A percentile compares a stretch with the other conserved stretches of the same genome.
These are phyloP conservation scores for Poeciliopsis occidentalis DNA, from an alignment of 2,113 vertebrate genomes.

Conservation along the genomic window DNA sequence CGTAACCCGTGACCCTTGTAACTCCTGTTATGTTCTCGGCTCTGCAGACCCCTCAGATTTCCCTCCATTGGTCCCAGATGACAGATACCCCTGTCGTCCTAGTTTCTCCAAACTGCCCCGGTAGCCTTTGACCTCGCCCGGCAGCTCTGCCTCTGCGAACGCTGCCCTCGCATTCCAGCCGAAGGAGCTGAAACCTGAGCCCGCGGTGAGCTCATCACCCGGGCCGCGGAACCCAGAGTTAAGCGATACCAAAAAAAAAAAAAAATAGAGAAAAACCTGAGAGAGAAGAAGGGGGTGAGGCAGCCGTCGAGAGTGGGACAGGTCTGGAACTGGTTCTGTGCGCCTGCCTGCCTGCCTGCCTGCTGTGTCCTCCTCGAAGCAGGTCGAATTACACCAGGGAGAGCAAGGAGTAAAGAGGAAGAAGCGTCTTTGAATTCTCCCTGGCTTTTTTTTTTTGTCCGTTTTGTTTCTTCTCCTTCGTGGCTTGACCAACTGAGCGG, in stretches of 20 bases:
- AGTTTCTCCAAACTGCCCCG: conserved; percentile 37
- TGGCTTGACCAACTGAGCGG: conserved; percentile 40
- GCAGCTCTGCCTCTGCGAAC: conserved; percentile 66
- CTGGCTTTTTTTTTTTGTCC: conserved; percentile 21
- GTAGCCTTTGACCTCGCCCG: conserved; percentile 70
- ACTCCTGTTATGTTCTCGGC: conserved; percentile 73
- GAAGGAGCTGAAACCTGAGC: conserved; percentile 73
- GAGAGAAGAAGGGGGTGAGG: conserved; percentile 52
- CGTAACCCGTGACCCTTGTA: conserved; percentile 65
- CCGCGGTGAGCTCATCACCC: conserved; percentile 74
- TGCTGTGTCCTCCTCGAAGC: conserved; percentile 49
- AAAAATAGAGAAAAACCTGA: conserved; percentile 42
- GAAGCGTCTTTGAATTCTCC: conserved; percentile 57
- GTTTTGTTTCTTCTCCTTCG: not conserved
- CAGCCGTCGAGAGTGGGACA: conserved; percentile 38
- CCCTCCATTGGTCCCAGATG: conserved; percentile 46
- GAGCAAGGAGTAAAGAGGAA: conserved; percentile 58
- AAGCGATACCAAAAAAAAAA: conserved; percentile 68
- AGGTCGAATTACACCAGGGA: conserved; percentile 71
- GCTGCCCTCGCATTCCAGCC: conserved; percentile 76
- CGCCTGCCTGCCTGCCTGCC: conserved; percentile 40
- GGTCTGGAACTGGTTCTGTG: conserved; percentile 75
- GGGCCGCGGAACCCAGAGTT: conserved; percentile 63
- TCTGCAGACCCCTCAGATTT: conserved; percentile 53
- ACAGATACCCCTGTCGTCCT: conserved; percentile 49